These are phyloP conservation scores for Orchesella flavescens DNA, from an alignment of 2,888 invertebrate species.

Conservation along the genomic window DNA sequence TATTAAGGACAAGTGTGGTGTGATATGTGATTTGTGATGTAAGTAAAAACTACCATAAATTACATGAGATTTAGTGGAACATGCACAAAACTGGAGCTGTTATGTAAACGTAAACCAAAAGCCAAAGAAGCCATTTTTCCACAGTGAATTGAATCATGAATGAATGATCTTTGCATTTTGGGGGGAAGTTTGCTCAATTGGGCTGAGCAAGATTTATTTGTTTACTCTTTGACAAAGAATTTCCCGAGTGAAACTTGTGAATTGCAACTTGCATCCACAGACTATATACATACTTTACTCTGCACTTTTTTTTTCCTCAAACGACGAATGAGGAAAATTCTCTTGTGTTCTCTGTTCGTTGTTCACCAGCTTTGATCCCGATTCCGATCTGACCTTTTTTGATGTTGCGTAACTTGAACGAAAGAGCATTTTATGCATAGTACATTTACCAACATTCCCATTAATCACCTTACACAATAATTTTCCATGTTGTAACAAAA, in stretches of 20 bases:
- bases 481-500: constrained; percentile 6
- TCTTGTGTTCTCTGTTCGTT: neutral
- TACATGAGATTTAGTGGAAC: neutral
- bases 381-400: too few relatives aligned
- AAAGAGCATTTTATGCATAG: constrained; percentile 44
- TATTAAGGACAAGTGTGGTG: neutral
- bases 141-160: too few relatives aligned
- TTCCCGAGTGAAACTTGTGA: too few relatives aligned
- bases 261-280: too few relatives aligned
- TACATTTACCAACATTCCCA: constrained; percentile 52
- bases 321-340: too few relatives aligned
- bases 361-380: too few relatives aligned
- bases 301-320: constrained; percentile 48
- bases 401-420: neutral
- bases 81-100: neutral
- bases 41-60: constrained; percentile 8
- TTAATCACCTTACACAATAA: constrained; percentile 54
- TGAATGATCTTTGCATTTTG: neutral
- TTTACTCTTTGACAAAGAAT: constrained; percentile 39
- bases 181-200: constrained; percentile 61
- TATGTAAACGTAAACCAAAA: neutral
- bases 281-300: too few relatives aligned
- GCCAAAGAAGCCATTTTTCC: neutral
- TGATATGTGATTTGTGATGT: neutral
- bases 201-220: constrained; percentile 62